Evolutionary conservation across 2,113 vertebrate genomes (phyloP), one percentile per base, ranked within the genome.

Genomic region (Hyperopisus bebe): DNA sequence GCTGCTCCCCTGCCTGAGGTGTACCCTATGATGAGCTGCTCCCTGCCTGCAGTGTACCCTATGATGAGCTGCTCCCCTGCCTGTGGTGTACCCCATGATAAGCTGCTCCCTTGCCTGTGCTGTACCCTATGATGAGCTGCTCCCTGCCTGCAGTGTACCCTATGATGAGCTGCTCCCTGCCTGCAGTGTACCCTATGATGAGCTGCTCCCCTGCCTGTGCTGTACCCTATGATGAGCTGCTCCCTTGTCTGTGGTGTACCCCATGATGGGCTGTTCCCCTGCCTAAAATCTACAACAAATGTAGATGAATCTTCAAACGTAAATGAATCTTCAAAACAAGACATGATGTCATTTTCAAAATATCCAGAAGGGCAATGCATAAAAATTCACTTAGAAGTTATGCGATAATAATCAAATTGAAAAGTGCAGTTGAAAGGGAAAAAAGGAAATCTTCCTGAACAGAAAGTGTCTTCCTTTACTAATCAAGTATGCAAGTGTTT

Each of bases 191-290:
- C 53, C 19, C 53, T 55, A 53, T 53, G 51, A 53, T 19, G 3
- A 0, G 15, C 1, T 53, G 1, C 0, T 53, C 51, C 51, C 17
- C 0, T 5, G 3, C 51, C 51, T 53, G 51, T 0, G 1, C 0
- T 53, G 17, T 53, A 53, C 13, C 51, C 17, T 53, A 53, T 19
- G 3, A 53, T 53, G 3, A 0, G 51, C 3, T 5, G 15, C 3
- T 53, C 0, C 17, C 51, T 0, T 53, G 15, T 1, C 51, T 53
- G 51, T 1, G 2, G 6, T 51, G 50, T 51, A 51, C 3, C 50
- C 13, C 17, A 10, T 70, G n/a, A n/a, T 51, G 50, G 3, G 50
- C 15, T 51, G 50, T 1, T 50, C 48, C 48, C 10, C 11, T 50
- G 10, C 48, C 50, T 55, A 53, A 53, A 53, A 53, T 53, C 15